Percentiles rank a stretch among this genome's conserved stretches.
phyloP scores from a whole-genome alignment of 2,113 vertebrate genomes.

The Urocynchramus pylzowi region DNA sequence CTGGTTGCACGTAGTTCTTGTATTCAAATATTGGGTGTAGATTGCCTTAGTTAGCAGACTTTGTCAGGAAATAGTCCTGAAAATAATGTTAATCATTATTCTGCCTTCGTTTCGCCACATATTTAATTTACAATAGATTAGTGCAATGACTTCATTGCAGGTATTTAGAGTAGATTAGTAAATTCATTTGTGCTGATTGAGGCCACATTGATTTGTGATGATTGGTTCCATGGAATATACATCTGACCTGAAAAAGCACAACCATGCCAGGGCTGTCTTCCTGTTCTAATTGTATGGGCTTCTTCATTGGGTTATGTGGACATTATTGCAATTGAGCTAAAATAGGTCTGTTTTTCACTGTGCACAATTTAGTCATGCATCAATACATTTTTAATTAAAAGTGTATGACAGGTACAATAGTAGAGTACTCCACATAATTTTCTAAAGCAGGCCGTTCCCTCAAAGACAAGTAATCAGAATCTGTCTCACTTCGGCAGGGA shows the following conservation, averaged over 20 bases:
- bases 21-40: not conserved
- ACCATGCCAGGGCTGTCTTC: not conserved
- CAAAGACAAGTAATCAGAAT: constrained; percentile 64
- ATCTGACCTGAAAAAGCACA: constrained; percentile 2
- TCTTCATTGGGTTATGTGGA: constrained; percentile 46
- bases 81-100: constrained; percentile 34
- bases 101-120: constrained; percentile 7
- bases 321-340: constrained; percentile 55
- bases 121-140: constrained; percentile 55
- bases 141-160: constrained; percentile 39
- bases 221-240: not conserved
- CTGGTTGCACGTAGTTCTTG: not conserved
- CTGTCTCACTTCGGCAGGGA: constrained; percentile 17
- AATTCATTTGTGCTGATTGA: constrained; percentile 50
- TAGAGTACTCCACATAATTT: constrained; percentile 66
- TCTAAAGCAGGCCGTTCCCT: constrained; percentile 54
- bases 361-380: constrained; percentile 69
- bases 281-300: constrained; percentile 29
- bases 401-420: constrained; percentile 72
- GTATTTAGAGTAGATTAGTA: constrained; percentile 59
- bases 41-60: not conserved
- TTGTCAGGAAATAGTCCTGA: not conserved
- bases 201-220: constrained; percentile 49
- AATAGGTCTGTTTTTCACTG: constrained; percentile 68
- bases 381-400: constrained; percentile 80